Conservation (phyloP, 2,888 invertebrate species). For the Cheilosia variabilis region DNA sequence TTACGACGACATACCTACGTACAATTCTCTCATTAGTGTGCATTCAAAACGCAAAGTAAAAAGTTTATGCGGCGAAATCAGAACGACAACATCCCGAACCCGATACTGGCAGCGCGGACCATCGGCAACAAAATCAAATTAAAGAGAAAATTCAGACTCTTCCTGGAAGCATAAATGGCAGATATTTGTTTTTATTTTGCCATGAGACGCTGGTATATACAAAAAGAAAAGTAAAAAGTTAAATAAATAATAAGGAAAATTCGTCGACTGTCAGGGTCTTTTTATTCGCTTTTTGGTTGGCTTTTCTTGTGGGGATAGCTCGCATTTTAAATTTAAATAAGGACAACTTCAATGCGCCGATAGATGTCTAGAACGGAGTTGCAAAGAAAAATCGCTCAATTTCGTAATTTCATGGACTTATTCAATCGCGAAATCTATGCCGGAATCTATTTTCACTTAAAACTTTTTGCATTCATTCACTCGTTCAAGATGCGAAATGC, state of each 20-base stretch:
- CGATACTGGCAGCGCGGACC: neutral
- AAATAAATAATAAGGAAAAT: conserved; percentile 30
- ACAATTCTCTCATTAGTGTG: conserved; percentile 33
- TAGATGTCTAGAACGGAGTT: neutral
- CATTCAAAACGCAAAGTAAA: conserved; percentile 1
- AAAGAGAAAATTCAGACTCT: conserved; percentile 44
- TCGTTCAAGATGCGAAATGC: too few species aligned
- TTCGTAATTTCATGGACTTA: conserved; percentile 23
- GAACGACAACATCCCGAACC: neutral
- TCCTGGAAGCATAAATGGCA: conserved; percentile 46
- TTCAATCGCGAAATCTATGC: neutral
- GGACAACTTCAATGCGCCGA: conserved; percentile 13
- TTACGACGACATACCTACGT: neutral
- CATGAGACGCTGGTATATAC: neutral
- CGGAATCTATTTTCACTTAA: too few species aligned
- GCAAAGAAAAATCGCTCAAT: neutral
- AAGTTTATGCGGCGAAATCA: conserved; percentile 20
- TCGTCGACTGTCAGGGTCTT: neutral
- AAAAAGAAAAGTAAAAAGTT: conserved; percentile 3
- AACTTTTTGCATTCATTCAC: too few species aligned
- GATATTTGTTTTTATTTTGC: conserved; percentile 27
- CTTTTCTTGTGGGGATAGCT: conserved; percentile 28
- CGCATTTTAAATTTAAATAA: conserved; percentile 57
- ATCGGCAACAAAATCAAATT: conserved; percentile 51
- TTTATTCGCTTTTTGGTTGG: neutral